These are phyloP conservation scores for Meteorus cinctellus DNA, from an alignment of 2,888 invertebrate genomes.

Conservation along the genomic window DNA sequence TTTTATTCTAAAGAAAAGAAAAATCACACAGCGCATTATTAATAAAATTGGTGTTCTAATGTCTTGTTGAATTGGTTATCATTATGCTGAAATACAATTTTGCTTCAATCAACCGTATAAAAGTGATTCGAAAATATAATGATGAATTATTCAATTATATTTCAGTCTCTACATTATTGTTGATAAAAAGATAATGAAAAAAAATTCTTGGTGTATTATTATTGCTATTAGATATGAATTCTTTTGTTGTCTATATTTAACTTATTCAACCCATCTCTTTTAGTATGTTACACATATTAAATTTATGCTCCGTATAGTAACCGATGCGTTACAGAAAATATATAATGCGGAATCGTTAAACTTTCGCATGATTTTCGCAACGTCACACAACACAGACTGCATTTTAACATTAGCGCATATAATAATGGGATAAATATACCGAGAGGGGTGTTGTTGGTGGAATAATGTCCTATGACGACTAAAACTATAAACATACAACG, in stretches of 20 bases:
- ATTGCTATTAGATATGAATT: conserved; percentile 11
- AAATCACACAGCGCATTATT: not conserved
- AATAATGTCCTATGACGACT: conserved; percentile 33
- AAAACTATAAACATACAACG: conserved; percentile 39
- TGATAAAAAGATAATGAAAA: not conserved
- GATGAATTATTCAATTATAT: not conserved
- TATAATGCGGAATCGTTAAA: conserved; percentile 66
- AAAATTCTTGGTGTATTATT: not conserved
- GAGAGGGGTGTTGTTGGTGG: conserved; percentile 12
- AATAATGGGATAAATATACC: not conserved
- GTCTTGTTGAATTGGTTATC: not conserved
- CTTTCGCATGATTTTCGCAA: conserved; percentile 59
- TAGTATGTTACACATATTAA: conserved; percentile 36
- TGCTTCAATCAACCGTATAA: not conserved
- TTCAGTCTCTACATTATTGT: not conserved
- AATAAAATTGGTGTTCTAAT: conserved; percentile 6
- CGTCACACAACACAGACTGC: conserved; percentile 48
- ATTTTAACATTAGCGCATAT: conserved; percentile 41
- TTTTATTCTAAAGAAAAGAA: not conserved
- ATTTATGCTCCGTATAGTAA: conserved; percentile 50
- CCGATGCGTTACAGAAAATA: conserved; percentile 57
- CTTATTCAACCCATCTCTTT: conserved; percentile 12
- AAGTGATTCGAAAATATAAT: not conserved
- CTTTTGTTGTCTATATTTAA: conserved; percentile 29
- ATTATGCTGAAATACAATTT: not conserved